These are phyloP conservation scores for Tiphia femorata DNA, from an alignment of 2,888 invertebrate genomes.

Conservation along the genomic window DNA sequence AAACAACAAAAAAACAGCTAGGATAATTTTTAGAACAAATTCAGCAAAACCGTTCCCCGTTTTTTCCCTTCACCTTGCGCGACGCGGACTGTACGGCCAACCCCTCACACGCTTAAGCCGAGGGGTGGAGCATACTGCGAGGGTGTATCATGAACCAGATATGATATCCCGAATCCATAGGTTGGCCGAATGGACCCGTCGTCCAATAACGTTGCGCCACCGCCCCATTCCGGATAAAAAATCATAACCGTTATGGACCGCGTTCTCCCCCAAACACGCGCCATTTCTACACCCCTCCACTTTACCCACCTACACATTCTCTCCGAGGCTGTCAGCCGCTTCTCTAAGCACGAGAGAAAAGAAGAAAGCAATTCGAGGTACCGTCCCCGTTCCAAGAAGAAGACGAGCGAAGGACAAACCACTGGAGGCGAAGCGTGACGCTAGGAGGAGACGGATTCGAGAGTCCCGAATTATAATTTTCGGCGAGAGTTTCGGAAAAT, in stretches of 20 bases:
- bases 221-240: constrained; percentile 42
- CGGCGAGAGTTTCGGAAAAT: constrained; percentile 58
- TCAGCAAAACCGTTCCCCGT: constrained; percentile 18
- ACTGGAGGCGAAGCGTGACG: not conserved
- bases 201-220: constrained; percentile 50
- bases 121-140: constrained; percentile 60
- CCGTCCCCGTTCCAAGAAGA: not conserved
- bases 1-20: too few species aligned
- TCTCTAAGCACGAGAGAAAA: not conserved
- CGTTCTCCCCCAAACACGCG: too few species aligned
- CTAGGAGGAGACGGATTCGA: not conserved
- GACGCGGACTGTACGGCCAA: constrained; percentile 39
- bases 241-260: constrained; percentile 42
- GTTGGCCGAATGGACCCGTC: constrained; percentile 34
- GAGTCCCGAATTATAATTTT: constrained; percentile 63
- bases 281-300: too few species aligned
- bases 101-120: constrained; percentile 42
- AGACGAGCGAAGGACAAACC: not conserved
- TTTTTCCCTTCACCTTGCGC: constrained; percentile 28
- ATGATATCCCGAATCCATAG: constrained; percentile 58
- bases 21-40: too few species aligned
- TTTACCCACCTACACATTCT: too few species aligned
- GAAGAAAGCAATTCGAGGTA: not conserved
- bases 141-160: constrained; percentile 62
- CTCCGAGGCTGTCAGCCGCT: too few species aligned